phyloP scores from a whole-genome alignment of 64 coral and sea anemone species.

The Platygyra sinensis region DNA sequence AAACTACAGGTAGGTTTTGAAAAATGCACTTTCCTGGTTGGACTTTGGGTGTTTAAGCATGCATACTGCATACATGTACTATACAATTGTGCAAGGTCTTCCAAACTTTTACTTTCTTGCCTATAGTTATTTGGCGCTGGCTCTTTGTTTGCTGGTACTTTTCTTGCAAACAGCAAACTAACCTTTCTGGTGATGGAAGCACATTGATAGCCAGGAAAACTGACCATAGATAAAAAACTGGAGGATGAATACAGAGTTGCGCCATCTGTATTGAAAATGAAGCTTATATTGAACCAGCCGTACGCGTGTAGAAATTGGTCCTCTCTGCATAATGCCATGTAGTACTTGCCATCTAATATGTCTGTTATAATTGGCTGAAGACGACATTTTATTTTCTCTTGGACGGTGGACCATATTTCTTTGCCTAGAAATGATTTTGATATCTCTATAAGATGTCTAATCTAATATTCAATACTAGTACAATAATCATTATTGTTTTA shows the following conservation, averaged over 20 bases:
- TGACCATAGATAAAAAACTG: slow-evolving; percentile 49
- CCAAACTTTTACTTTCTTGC: not conserved
- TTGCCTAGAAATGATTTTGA: too few relatives aligned
- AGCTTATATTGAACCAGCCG: slow-evolving; percentile 12
- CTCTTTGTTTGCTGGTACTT: not conserved
- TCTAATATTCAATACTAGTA: too few relatives aligned
- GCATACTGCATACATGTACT: too few relatives aligned
- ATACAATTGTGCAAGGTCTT: not conserved
- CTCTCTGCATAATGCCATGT: not conserved
- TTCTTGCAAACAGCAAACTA: not conserved
- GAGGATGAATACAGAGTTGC: slow-evolving; percentile 52
- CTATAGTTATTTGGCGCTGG: not conserved
- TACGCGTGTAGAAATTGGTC: not conserved
- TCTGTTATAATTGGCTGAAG: not conserved
- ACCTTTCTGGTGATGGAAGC: slow-evolving; percentile 46
- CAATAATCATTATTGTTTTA: too few relatives aligned
- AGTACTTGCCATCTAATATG: slow-evolving; percentile 7
- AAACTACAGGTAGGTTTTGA: too few relatives aligned
- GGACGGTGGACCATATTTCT: too few relatives aligned
- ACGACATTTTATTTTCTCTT: not conserved
- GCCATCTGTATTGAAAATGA: slow-evolving; percentile 67
- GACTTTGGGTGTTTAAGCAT: too few relatives aligned
- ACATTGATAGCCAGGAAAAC: slow-evolving; percentile 63
- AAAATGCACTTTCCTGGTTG: too few relatives aligned
- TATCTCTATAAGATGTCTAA: too few relatives aligned